Conservation (phyloP, 2,797 vertebrate genomes). For the Sebastes vulpes region DNA sequence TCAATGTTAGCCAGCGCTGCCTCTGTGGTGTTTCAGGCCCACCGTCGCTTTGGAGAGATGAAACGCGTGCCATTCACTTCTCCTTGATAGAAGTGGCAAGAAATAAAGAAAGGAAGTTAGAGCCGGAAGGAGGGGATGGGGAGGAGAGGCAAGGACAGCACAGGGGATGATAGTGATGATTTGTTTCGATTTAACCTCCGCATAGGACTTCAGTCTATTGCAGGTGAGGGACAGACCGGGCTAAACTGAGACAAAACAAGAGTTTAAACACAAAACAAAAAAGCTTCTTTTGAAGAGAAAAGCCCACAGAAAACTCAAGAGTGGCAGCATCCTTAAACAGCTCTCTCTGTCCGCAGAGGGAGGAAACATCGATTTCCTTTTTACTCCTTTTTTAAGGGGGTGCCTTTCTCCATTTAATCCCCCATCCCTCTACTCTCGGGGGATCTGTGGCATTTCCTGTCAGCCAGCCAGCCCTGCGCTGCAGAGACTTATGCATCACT, state of each 20-base stretch:
- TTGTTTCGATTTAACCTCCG: conserved; percentile 73
- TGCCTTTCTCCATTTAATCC: conserved; percentile 72
- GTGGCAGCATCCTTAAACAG: conserved; percentile 55
- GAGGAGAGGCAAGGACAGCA: conserved; percentile 32
- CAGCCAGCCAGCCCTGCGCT: conserved; percentile 58
- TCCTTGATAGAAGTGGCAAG: conserved; percentile 73
- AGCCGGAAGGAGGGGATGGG: conserved; percentile 18
- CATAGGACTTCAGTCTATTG: conserved; percentile 42
- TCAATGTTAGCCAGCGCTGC: conserved; percentile 70
- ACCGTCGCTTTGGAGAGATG: conserved; percentile 69
- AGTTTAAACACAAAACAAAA: conserved; percentile 53
- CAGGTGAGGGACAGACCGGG: conserved; percentile 41
- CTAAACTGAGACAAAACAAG: conserved; percentile 37
- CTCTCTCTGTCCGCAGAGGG: conserved; percentile 48
- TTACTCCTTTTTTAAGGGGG: conserved; percentile 52
- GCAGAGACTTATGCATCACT: conserved; percentile 77
- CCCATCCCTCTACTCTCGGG: conserved; percentile 65
- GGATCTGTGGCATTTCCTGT: conserved; percentile 78
- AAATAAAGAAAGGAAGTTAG: conserved; percentile 58
- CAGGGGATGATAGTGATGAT: conserved; percentile 51
- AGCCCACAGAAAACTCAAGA: conserved; percentile 44
- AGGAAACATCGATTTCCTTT: conserved; percentile 77
- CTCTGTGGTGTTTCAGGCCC: conserved; percentile 72
- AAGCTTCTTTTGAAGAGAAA: conserved; percentile 57
- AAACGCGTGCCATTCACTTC: conserved; percentile 72